These are phyloP conservation scores for Stegodyphus mimosarum DNA, from an alignment of 1,140 invertebrate species.

Conservation along the genomic window DNA sequence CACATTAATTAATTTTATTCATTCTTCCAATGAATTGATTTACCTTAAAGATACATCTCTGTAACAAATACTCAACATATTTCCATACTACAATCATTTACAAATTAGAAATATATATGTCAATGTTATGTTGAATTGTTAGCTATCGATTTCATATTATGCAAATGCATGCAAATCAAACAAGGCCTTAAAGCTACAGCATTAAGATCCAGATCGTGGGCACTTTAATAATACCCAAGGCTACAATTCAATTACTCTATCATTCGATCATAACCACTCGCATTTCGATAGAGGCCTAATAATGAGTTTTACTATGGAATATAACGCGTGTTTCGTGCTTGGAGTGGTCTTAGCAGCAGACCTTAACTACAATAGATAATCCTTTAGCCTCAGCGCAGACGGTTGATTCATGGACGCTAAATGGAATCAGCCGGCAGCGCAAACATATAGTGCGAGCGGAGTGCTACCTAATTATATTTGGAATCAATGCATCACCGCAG, in stretches of 20 bases:
- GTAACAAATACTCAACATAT: too few species aligned
- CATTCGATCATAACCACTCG: neutral
- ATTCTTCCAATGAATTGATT: too few species aligned
- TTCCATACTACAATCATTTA: too few species aligned
- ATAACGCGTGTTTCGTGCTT: neutral
- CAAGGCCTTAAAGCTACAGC: too few species aligned
- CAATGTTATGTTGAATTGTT: too few species aligned
- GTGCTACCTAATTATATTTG: conserved; percentile 44
- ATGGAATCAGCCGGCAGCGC: conserved; percentile 25
- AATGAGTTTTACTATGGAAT: neutral
- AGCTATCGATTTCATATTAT: too few species aligned
- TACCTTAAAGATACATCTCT: too few species aligned
- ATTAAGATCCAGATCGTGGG: too few species aligned
- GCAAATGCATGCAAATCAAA: too few species aligned
- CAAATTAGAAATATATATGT: too few species aligned
- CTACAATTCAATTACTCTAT: conserved; percentile 2
- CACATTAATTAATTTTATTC: too few species aligned
- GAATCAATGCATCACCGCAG: conserved; percentile 41
- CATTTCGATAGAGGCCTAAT: neutral
- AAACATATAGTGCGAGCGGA: conserved; percentile 27
- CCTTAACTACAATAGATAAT: neutral
- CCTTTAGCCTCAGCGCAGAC: neutral
- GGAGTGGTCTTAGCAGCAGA: neutral
- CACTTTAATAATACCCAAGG: too few species aligned
- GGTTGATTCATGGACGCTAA: conserved; percentile 20